Evolutionary conservation across 2,113 vertebrate species (phyloP), one percentile per base, ranked within the genome.

Genomic region (Istiophorus platypterus): DNA sequence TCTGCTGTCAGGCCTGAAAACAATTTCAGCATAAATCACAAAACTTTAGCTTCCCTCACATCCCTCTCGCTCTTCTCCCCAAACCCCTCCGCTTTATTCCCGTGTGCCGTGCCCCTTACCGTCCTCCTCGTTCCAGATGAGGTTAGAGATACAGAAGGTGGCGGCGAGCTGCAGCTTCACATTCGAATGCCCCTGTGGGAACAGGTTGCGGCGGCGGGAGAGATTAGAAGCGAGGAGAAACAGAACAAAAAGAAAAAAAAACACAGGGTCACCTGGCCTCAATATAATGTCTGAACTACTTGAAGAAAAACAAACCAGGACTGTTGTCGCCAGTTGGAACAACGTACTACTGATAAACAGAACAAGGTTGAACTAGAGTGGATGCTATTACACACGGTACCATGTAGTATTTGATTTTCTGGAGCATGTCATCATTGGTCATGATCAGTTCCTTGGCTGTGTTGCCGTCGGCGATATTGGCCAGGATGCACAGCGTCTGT

Each of bases 361-460:
- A 47, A 18, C 54, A 13, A 31, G n/a, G 1, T 0, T 49, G 20
- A 49, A 18, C 24, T 41, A 47, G n/a, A 49, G 45, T 24, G 45
- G 24, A 22, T 11, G 34, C 17, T 31, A 1, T 74, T 39, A 15
- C 20, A 64, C 18, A 54, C 56, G 15, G 45, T 91, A 99, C 98
- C 98, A 99, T 98, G 84, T 99, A 99, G 92, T 98, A 98, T 89
- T 99, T 99, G 90, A 99, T 96, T 95, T 99, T 99, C 94, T 99
- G 98, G 54, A 99, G 95, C 88, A 97, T 98, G 92, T 99, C 98
- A 68, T 99, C 97, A 77, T 99, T 99, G 85, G 97, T 99, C 98
- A 99, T 99, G 87, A 99, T 97, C 68, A 99, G 95, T 17, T 99
- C 97, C 92, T 99, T 99, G 82, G 98, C 98, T 41, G 97, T 97